A percentile compares a stretch with the other conserved stretches of the same genome.
phyloP scores from a whole-genome alignment of 2,797 vertebrate genomes.

The Channa striata region DNA sequence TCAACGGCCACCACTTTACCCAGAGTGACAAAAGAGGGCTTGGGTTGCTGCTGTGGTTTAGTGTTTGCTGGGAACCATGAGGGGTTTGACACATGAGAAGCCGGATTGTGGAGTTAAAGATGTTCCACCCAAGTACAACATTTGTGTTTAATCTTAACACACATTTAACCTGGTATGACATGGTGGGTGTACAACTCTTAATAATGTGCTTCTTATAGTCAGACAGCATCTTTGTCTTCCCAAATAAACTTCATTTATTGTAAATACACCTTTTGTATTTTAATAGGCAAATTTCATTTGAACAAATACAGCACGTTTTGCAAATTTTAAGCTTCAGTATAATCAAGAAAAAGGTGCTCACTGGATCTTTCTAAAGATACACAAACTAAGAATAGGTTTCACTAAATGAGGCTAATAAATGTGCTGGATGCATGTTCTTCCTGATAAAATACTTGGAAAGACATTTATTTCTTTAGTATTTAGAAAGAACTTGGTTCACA shows the following conservation, averaged over 20 bases:
- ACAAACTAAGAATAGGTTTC: too few relatives aligned
- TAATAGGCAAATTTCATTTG: too few relatives aligned
- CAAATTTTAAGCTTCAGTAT: too few relatives aligned
- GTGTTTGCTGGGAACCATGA: constrained; percentile 69
- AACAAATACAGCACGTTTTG: too few relatives aligned
- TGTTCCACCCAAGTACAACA: constrained; percentile 40
- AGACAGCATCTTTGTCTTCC: neutral
- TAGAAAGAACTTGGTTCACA: too few relatives aligned
- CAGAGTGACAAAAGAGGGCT: constrained; percentile 78
- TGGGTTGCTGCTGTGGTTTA: constrained; percentile 72
- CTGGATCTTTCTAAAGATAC: too few relatives aligned
- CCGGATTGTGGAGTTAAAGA: constrained; percentile 27
- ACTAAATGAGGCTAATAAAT: too few relatives aligned
- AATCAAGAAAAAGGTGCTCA: too few relatives aligned
- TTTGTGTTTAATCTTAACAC: constrained; percentile 50
- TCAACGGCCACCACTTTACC: constrained; percentile 84
- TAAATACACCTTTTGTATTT: neutral
- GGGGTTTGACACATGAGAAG: constrained; percentile 60
- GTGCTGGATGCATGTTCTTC: too few relatives aligned
- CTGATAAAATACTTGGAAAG: too few relatives aligned
- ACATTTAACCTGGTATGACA: constrained; percentile 17
- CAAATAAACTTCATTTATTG: neutral
- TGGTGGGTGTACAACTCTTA: neutral
- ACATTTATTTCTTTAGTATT: too few relatives aligned
- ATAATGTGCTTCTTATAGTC: constrained; percentile 6